Conservation (phyloP, 1,140 invertebrate species). For the silkworm (Bombyx mori) region DNA sequence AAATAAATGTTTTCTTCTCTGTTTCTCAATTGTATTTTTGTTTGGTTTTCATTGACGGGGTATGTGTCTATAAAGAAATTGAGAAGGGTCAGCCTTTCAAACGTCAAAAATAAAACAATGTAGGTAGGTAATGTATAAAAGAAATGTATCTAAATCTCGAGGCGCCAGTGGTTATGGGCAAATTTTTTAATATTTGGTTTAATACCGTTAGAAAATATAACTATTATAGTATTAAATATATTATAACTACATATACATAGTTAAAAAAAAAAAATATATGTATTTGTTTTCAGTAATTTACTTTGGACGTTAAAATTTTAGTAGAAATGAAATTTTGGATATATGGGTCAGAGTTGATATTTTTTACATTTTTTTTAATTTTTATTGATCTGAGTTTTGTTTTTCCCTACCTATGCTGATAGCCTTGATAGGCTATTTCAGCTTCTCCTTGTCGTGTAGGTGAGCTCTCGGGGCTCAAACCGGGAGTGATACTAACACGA, state of each 20-base stretch:
- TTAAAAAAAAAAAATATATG: not conserved
- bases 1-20: too few relatives aligned
- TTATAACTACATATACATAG: not conserved
- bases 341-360: not conserved
- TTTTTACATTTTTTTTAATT: not conserved
- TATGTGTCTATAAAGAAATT: too few relatives aligned
- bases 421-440: not conserved
- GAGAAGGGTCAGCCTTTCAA: too few relatives aligned
- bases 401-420: not conserved
- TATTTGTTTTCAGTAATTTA: not conserved
- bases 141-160: too few relatives aligned
- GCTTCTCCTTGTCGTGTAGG: too few relatives aligned
- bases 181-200: not conserved
- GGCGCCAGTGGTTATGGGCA: not conserved
- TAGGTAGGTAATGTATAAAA: too few relatives aligned
- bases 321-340: not conserved
- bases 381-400: not conserved
- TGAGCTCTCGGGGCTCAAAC: too few relatives aligned
- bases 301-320: not conserved
- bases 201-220: not conserved
- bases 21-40: too few relatives aligned
- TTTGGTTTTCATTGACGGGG: too few relatives aligned
- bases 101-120: too few relatives aligned
- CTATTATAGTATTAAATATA: not conserved
- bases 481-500: too few relatives aligned